These are phyloP conservation scores for Ochotona curzoniae DNA, from an alignment of 2,113 vertebrate genomes.

Conservation along the genomic window DNA sequence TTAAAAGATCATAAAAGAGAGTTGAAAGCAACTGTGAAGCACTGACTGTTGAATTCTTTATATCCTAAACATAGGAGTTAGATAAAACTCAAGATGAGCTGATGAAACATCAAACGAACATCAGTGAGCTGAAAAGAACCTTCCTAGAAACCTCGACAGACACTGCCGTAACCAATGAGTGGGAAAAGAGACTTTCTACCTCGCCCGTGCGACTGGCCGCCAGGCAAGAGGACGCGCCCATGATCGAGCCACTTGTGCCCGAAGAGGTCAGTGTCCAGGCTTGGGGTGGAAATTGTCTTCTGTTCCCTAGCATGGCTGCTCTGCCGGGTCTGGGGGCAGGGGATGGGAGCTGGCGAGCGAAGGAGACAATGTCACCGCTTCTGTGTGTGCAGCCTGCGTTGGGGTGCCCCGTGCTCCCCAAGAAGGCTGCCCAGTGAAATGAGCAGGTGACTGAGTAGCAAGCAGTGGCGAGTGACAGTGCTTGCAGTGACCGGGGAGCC, in stretches of 20 bases:
- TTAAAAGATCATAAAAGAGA: neutral
- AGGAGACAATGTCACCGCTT: neutral
- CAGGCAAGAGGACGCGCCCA: constrained; percentile 91
- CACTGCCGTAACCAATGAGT: constrained; percentile 89
- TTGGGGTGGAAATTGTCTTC: neutral
- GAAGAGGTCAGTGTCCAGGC: constrained; percentile 91
- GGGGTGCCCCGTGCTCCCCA: neutral
- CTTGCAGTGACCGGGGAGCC: neutral
- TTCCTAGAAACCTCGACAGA: constrained; percentile 93
- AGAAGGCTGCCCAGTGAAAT: neutral
- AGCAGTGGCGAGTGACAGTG: fast-evolving
- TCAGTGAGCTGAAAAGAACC: constrained; percentile 96
- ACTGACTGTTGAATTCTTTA: constrained; percentile 71
- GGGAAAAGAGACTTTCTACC: constrained; percentile 95
- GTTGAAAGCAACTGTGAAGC: constrained; percentile 52
- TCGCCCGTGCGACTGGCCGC: constrained; percentile 90
- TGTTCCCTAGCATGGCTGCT: fast-evolving
- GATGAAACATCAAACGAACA: constrained; percentile 95
- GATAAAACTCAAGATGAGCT: constrained; percentile 91
- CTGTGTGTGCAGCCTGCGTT: neutral
- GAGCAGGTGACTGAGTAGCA: neutral
- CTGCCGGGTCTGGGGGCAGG: neutral
- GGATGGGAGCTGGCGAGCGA: neutral
- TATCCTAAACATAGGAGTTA: constrained; percentile 86
- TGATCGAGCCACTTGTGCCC: constrained; percentile 94